These are phyloP conservation scores for Eumaeus atala DNA, from an alignment of 1,140 invertebrate species.

Conservation along the genomic window DNA sequence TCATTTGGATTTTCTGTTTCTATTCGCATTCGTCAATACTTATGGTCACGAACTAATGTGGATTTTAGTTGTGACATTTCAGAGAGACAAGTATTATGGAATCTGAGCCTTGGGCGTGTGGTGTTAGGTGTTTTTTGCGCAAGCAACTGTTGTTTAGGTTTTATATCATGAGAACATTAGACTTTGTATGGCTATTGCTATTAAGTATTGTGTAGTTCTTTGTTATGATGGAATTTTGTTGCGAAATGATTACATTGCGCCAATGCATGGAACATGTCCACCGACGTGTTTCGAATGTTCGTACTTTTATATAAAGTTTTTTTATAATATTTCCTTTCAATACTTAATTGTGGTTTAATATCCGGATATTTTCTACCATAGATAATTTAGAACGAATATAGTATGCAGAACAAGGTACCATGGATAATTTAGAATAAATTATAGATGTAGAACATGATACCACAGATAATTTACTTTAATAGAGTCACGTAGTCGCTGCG, in stretches of 20 bases:
- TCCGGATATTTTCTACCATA: too few relatives aligned
- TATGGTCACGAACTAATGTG: slow-evolving; percentile 6
- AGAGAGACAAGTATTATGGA: background rate
- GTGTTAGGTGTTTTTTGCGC: background rate
- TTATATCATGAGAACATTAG: slow-evolving; percentile 22
- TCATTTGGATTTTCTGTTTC: background rate
- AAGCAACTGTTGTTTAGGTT: background rate
- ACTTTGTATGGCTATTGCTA: slow-evolving; percentile 26
- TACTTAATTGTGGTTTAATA: too few relatives aligned
- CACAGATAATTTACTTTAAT: background rate
- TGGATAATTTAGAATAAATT: too few relatives aligned
- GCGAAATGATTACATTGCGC: slow-evolving; percentile 17
- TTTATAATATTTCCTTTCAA: too few relatives aligned
- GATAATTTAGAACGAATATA: too few relatives aligned
- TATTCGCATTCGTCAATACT: background rate
- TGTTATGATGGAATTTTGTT: slow-evolving; percentile 19
- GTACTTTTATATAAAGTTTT: too few relatives aligned
- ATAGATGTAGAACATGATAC: too few relatives aligned
- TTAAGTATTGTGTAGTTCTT: slow-evolving; percentile 28
- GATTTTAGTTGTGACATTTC: background rate
- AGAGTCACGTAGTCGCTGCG: background rate
- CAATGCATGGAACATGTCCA: slow-evolving; percentile 1
- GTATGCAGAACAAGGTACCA: too few relatives aligned
- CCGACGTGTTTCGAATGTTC: too few relatives aligned
- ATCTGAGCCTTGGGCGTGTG: background rate